phyloP scores from a whole-genome alignment of 2,888 invertebrate genomes.

The Pilophorus perplexus region DNA sequence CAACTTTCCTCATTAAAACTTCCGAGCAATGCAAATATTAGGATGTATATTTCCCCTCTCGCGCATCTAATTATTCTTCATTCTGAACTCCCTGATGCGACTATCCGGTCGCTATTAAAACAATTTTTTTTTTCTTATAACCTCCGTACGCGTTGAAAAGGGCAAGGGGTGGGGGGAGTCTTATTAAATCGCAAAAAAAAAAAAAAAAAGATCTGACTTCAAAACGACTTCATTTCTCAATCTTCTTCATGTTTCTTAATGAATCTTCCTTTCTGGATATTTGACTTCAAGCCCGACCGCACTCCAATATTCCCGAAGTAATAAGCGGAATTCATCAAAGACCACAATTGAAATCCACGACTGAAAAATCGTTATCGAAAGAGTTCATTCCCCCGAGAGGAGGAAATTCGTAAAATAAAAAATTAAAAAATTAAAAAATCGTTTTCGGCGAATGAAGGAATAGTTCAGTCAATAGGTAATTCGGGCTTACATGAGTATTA shows the following conservation, averaged over 20 bases:
- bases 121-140: neutral
- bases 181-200: neutral
- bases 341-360: no score
- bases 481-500: no score
- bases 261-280: neutral
- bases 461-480: no score
- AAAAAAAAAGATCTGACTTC: neutral
- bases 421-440: no score
- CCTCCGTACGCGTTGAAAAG: no score
- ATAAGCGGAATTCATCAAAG: no score
- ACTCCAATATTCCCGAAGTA: constrained; percentile 7
- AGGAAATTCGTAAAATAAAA: no score
- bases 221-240: neutral
- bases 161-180: neutral
- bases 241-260: constrained; percentile 12
- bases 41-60: constrained; percentile 7
- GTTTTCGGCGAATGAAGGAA: no score
- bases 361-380: no score
- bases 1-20: constrained; percentile 20
- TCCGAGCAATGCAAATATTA: constrained; percentile 12
- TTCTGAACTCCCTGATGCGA: neutral
- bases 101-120: neutral
- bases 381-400: no score
- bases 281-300: constrained; percentile 3
- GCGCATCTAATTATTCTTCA: constrained; percentile 9